Evolutionary conservation across 2,797 vertebrate genomes (phyloP).

Genomic region (Thripadectes ignobilis): DNA sequence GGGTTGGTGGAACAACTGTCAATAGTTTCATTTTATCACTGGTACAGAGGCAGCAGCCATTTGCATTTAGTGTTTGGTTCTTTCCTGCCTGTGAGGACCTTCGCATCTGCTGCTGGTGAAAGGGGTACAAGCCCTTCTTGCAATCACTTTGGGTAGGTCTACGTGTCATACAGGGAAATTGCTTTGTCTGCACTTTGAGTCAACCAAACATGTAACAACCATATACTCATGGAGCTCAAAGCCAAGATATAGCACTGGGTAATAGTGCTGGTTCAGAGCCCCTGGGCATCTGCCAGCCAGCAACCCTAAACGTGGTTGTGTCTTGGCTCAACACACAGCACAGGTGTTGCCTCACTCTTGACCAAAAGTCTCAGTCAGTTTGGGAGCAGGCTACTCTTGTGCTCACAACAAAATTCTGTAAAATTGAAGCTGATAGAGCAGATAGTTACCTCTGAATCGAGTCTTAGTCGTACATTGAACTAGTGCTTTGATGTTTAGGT

Average conservation of each 20-base stretch:
- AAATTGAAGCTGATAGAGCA: background rate
- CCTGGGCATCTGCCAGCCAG: background rate
- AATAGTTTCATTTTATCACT: background rate
- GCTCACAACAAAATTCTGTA: background rate
- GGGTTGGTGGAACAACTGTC: background rate
- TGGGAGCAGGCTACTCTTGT: background rate
- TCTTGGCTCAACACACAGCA: background rate
- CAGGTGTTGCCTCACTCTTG: background rate
- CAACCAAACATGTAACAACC: rapidly evolving
- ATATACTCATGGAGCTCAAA: background rate
- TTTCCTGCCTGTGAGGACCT: rapidly evolving
- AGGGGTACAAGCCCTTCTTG: background rate
- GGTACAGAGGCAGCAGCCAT: background rate
- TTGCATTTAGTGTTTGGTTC: background rate
- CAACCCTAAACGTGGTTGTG: rapidly evolving
- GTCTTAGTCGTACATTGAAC: background rate
- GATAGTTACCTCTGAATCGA: background rate
- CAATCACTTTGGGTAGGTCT: background rate
- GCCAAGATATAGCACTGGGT: background rate
- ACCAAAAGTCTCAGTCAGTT: background rate
- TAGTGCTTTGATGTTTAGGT: background rate
- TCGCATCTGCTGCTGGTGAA: background rate
- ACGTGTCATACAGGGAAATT: background rate
- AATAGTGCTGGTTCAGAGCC: background rate
- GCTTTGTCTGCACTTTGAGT: background rate